A percentile compares a stretch with the other conserved stretches of the same genome.
These are phyloP conservation scores for Palythoa caribaeorum DNA, from an alignment of 92 coral and sea anemone species.

Conservation along the genomic window DNA sequence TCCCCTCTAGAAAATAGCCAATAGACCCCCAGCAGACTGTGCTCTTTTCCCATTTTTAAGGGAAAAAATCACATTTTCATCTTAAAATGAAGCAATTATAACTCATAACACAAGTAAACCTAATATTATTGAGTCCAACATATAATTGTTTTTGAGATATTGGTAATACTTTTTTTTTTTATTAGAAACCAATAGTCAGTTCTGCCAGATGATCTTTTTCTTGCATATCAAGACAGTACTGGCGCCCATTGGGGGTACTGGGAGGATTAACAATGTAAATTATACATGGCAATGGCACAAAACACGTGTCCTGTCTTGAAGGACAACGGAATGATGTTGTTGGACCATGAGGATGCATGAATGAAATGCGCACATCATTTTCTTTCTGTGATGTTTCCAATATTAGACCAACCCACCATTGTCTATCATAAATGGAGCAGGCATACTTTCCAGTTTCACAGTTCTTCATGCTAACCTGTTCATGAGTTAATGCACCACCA, in stretches of 20 bases:
- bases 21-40: too few relatives aligned
- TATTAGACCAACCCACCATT: slow-evolving; percentile 14
- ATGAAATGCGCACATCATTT: slow-evolving; percentile 19
- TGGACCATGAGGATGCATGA: slow-evolving; percentile 31
- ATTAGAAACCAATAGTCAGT: background rate
- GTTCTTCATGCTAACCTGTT: background rate
- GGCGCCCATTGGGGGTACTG: slow-evolving; percentile 24
- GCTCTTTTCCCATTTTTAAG: too few relatives aligned
- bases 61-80: too few relatives aligned
- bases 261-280: background rate
- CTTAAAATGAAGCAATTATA: too few relatives aligned
- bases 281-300: slow-evolving; percentile 16
- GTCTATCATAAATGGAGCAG: background rate
- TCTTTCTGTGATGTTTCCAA: slow-evolving; percentile 12
- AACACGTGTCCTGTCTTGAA: background rate
- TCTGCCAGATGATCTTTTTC: slow-evolving; percentile 4
- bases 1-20: too few relatives aligned
- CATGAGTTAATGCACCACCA: background rate
- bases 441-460: slow-evolving; percentile 9
- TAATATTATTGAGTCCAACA: too few relatives aligned
- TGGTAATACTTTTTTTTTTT: too few relatives aligned
- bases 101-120: too few relatives aligned
- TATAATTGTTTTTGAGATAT: too few relatives aligned
- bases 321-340: slow-evolving; percentile 10
- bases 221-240: background rate